phyloP scores from a whole-genome alignment of 2,113 vertebrate genomes.

The Gopherus evgoodei region DNA sequence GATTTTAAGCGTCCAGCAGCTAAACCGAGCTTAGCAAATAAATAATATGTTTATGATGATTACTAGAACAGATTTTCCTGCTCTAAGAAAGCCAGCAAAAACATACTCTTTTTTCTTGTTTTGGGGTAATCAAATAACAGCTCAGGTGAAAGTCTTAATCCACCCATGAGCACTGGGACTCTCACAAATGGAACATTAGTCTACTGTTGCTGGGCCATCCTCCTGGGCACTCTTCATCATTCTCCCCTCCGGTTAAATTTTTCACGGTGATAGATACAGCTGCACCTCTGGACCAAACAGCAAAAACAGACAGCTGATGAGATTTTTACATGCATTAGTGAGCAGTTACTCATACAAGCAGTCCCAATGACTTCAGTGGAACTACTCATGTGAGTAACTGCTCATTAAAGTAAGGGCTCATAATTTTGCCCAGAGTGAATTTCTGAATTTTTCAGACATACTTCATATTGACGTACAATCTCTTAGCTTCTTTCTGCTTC shows the following conservation, averaged over 20 bases:
- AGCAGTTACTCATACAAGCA: not conserved
- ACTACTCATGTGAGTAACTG: not conserved
- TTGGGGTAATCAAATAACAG: conserved; percentile 10
- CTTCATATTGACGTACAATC: not conserved
- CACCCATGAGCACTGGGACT: conserved; percentile 18
- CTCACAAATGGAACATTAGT: conserved; percentile 54
- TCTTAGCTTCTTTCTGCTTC: not conserved
- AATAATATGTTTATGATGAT: conserved; percentile 1
- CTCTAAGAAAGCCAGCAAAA: not conserved
- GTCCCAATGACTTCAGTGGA: not conserved
- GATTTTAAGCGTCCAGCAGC: not conserved
- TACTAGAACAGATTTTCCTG: not conserved
- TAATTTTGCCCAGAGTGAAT: not conserved
- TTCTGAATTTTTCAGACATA: not conserved
- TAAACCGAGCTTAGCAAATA: not conserved
- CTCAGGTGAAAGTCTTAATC: conserved; percentile 58
- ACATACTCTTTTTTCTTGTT: not conserved
- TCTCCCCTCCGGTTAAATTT: conserved; percentile 66
- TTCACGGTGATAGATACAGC: conserved; percentile 46
- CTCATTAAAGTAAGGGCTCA: not conserved
- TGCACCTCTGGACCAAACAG: conserved; percentile 60
- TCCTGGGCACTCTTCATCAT: conserved; percentile 44
- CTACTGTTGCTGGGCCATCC: conserved; percentile 46
- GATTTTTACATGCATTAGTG: not conserved
- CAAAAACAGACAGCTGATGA: conserved; percentile 55